A percentile compares a stretch with the other conserved stretches of the same genome.
These are phyloP conservation scores for Scomber scombrus DNA, from an alignment of 2,113 vertebrate genomes.

Conservation along the genomic window DNA sequence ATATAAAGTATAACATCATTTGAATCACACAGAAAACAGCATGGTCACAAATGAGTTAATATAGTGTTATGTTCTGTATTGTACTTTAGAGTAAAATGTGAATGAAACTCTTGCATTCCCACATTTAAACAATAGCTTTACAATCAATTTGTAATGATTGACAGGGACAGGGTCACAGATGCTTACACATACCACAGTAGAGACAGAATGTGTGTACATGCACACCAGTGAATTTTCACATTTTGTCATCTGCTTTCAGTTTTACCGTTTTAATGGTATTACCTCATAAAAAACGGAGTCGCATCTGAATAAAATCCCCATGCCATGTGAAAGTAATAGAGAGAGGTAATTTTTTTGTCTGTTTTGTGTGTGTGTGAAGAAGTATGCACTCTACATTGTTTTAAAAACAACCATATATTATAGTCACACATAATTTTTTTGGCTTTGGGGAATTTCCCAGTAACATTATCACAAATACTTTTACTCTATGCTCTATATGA, in stretches of 20 bases:
- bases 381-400: not conserved
- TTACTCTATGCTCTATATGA: not conserved
- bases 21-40: not conserved
- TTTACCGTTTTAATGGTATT: not conserved
- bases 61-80: not conserved
- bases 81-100: not conserved
- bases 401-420: not conserved
- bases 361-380: not conserved
- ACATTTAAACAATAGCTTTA: not conserved
- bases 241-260: not conserved
- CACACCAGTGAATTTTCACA: not conserved
- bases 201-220: no score
- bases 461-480: not conserved
- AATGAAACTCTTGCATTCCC: not conserved
- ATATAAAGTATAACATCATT: conserved; percentile 16
- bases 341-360: not conserved
- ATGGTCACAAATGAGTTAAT: not conserved
- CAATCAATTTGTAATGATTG: no score
- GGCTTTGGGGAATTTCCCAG: not conserved
- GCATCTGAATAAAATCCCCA: not conserved
- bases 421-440: no score
- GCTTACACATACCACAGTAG: not conserved
- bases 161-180: not conserved
- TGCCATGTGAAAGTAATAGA: not conserved
- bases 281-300: not conserved